Evolutionary conservation across 2,797 vertebrate genomes (phyloP), one percentile per base, ranked within the genome.

Genomic region (Semotilus atromaculatus): DNA sequence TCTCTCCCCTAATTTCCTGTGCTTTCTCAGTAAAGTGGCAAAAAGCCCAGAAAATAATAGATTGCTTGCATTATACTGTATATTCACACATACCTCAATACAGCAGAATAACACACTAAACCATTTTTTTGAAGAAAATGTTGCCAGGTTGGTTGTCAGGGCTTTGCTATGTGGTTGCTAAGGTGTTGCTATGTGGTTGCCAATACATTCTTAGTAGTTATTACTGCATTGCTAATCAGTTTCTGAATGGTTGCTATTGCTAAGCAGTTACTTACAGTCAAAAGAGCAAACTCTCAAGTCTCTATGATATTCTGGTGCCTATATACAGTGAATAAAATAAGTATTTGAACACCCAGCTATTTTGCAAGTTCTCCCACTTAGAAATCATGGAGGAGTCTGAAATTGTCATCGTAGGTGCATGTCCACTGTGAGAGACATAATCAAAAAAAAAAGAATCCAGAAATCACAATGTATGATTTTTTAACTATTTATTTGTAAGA

Each of bases 11-110:
- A 45, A 34, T 60, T 60, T 72, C 68, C 53, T n/a, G 51, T 72
- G 5, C 68, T 45, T 71, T 83, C 71, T 75, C 71, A 48, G 70
- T 74, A 48, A 43, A 45, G 38, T 82, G 68, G 80, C 68, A 72
- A 82, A 51, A 66, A 40, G 43, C 76, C 68, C 29, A 72, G 77
- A 75, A 85, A 66, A n/a, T 72, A n/a, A 66, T 66, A 62, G 43
- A 83, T 75, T 82, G 58, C 21, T 51, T 51, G 23, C 71, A 82
- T 82, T 75, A 83, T 29, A 64, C 62, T 18, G 14, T 31, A 66
- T 75, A 76, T 67, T 83, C 60, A 67, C 55, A 73, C 1, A 43
- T 23, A 51, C n/a, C 81, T 36, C 38, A 34, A 26, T 34, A 82
- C 55, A 43, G n/a, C 75, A 77, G 53, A 77, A 62, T 43, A 77